A percentile compares a stretch with the other conserved stretches of the same genome.
phyloP scores from a whole-genome alignment of 2,797 vertebrate genomes.

The Cichlasoma orientale region DNA sequence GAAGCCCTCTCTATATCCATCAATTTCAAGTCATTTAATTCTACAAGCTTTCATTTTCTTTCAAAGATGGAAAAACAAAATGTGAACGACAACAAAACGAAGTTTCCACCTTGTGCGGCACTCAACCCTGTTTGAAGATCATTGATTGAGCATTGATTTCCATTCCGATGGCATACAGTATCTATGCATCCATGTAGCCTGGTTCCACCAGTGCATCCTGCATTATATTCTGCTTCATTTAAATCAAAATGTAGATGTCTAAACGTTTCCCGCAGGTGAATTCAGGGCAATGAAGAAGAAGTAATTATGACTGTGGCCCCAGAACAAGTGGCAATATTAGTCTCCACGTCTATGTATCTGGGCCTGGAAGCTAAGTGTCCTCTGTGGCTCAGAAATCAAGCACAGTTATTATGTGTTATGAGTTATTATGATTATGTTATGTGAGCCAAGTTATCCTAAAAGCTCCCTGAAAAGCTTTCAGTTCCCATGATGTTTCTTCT shows the following conservation, averaged over 20 bases:
- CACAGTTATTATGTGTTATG: no score
- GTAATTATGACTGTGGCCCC: background rate
- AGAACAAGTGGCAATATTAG: fast-evolving
- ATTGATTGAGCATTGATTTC: background rate
- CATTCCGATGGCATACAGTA: no score
- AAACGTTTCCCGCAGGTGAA: background rate
- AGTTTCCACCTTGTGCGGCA: background rate
- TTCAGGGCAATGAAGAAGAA: background rate
- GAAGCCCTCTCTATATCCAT: background rate
- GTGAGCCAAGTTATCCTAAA: no score
- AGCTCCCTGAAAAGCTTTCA: no score
- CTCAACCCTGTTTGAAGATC: background rate
- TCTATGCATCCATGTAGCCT: background rate
- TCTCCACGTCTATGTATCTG: background rate
- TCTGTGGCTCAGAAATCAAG: background rate
- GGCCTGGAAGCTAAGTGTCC: background rate
- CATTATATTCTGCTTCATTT: background rate
- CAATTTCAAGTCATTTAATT: no score
- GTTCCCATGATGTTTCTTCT: no score
- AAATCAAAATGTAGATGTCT: background rate
- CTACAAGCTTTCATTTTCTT: no score
- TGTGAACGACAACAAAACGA: background rate
- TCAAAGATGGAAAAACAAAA: no score
- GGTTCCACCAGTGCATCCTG: fast-evolving
- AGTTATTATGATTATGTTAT: no score